Evolutionary conservation across 37 sponge, comb jelly and placozoan genomes (phyloP).

Genomic region (Chondrosia reniformis): DNA sequence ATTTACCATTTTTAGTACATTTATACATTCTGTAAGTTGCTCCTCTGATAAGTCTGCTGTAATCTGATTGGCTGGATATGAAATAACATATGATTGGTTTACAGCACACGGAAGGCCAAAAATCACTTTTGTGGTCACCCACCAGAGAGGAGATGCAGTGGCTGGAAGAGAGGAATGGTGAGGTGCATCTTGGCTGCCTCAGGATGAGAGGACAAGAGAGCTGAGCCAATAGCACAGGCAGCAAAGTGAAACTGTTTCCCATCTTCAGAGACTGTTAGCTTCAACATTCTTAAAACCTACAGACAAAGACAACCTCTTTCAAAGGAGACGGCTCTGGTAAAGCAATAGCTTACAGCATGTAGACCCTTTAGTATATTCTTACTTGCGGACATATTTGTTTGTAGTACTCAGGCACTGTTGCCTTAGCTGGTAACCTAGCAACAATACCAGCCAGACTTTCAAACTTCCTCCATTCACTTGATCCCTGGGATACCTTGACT

Average conservation of each 20-base stretch:
- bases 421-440: slow-evolving; percentile 50
- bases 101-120: no score
- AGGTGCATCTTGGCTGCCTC: neutral
- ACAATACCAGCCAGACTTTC: slow-evolving; percentile 52
- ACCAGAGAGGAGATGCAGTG: neutral
- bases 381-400: slow-evolving; percentile 72
- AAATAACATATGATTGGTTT: no score
- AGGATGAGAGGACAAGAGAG: neutral
- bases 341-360: no score
- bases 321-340: no score
- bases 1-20: no score
- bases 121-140: no score
- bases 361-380: no score
- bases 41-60: no score
- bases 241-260: neutral
- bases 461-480: slow-evolving; percentile 47
- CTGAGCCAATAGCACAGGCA: neutral
- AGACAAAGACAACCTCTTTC: no score
- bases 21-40: no score
- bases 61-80: no score
- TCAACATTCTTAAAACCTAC: neutral
- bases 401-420: slow-evolving; percentile 46
- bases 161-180: neutral
- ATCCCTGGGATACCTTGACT: neutral
- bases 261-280: neutral